Evolutionary conservation across 2,797 vertebrate species (phyloP), one percentile per base, ranked within the genome.

Genomic region (Emys orbicularis): DNA sequence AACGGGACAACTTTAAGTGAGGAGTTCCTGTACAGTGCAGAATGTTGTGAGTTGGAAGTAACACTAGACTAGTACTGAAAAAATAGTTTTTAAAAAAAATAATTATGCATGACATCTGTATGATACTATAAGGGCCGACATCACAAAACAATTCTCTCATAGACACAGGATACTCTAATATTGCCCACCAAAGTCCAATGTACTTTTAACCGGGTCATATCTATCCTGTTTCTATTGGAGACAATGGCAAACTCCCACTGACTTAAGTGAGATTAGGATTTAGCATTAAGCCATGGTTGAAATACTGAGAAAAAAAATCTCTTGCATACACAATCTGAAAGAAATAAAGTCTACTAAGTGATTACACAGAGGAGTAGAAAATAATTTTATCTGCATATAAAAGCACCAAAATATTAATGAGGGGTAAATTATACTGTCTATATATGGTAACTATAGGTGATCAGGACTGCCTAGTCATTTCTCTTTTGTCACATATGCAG

Each of bases 361-460:
- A 93, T 92, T 95, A 92, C 81, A 82, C 94, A 95, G 95, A 95
- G 89, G 57, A 49, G 0, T 84, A 74, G 83, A 94, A 95, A 90
- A 85, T 85, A 52, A 97, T 95, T 96, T 96, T 83, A 97, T 97
- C 96, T 97, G 94, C 93, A 96, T 97, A 89, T 92, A 97, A 95
- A 97, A 97, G 54, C 57, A 80, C 47, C 53, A 96, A 92, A 96
- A 90, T 81, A 90, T 91, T 21, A 92, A 95, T 4, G 15, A 94
- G 95, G 94, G 81, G 81, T 79, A 92, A 96, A 93, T 97, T 90
- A 92, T 84, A 76, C 92, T 83, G 11, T 76, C 68, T 83, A 86
- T 84, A 86, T 93, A 91, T 90, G 93, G 90, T 96, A 96, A 87
- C 90, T 54, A 59, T 94, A 88, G 79, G 68, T 91, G 79, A 90